Evolutionary conservation across 2,797 vertebrate species (phyloP), one percentile per base, ranked within the genome.

Genomic region (Streptopelia turtur): DNA sequence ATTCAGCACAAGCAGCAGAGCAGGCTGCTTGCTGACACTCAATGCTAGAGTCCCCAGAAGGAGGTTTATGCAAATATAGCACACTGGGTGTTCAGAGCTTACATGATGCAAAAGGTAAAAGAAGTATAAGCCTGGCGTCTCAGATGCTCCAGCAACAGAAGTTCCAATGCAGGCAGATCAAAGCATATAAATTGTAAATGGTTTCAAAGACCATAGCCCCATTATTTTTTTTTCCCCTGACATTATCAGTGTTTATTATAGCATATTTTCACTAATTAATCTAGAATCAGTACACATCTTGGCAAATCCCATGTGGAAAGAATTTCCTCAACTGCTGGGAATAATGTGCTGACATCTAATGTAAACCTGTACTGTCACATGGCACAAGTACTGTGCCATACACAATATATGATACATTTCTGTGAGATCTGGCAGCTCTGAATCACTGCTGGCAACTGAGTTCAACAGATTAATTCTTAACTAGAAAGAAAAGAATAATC

Each of bases 81-180:
- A 63, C 59, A 75, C 45, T 45, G 47, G 45, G 39, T 65, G 17
- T 76, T 90, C 71, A 91, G 65, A 84, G 41, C 39, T 90, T 78
- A 55, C 57, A 87, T 31, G 49, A 59, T 41, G 57, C 37, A 74
- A 95, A 94, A 96, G 56, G 47, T 30, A 76, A 90, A 91, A 93
- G 71, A 90, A 94, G 53, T 55, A 71, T 64, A 61, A 93, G 47
- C 83, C 88, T 53, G 57, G 50, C 31, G 90, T 95, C 92, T 95
- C 50, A 78, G 16, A 53, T 84, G 65, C 72, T 94, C 64, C 20
- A 68, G 68, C 21, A 93, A 90, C 50, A 88, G 78, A 90, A 89
- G 80, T 93, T 72, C 22, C 33, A 60, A 70, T 25, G 66, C 3
- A 91, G 55, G 25, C 22, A 79, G 50, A 79, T 43, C 59, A 61